Percentiles rank a stretch among this genome's conserved stretches.
phyloP scores from a whole-genome alignment of 2,888 invertebrate species.

The Agrochola circellaris region DNA sequence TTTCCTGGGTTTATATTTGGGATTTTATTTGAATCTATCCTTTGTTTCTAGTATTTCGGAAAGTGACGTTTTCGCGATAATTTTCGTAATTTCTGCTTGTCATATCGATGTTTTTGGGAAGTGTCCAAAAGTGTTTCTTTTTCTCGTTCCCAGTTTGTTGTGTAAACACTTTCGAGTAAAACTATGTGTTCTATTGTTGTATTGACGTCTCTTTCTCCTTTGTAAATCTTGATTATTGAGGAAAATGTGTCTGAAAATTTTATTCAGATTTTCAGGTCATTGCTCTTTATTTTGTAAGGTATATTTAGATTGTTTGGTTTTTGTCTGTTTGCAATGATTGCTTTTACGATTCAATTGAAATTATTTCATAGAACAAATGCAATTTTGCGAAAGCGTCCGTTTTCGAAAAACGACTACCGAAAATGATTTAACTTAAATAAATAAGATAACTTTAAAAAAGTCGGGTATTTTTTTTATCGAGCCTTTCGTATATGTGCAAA shows the following conservation, averaged over 20 bases:
- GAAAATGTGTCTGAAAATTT: constrained; percentile 4
- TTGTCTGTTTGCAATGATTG: background rate
- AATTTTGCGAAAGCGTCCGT: background rate
- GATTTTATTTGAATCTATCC: background rate
- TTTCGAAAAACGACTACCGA: background rate
- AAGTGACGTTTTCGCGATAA: constrained; percentile 16
- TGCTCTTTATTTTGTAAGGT: background rate
- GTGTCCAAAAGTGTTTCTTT: constrained; percentile 43
- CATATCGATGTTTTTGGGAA: constrained; percentile 51
- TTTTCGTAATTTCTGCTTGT: constrained; percentile 48
- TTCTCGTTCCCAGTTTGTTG: constrained; percentile 38
- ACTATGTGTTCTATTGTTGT: constrained; percentile 32
- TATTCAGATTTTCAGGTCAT: constrained; percentile 18
- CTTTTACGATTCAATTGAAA: constrained; percentile 5
- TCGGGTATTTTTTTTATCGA: background rate
- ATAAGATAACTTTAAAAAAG: background rate
- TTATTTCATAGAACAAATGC: background rate
- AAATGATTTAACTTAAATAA: background rate
- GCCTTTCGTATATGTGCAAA: too few species aligned
- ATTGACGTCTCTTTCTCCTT: constrained; percentile 18
- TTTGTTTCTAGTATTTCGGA: constrained; percentile 22
- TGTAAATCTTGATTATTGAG: constrained; percentile 9
- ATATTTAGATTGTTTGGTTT: constrained; percentile 18
- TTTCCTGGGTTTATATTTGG: background rate
- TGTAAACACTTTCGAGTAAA: constrained; percentile 46